These are phyloP conservation scores for Porites australiensis DNA, from an alignment of 64 coral and sea anemone species.

Conservation along the genomic window DNA sequence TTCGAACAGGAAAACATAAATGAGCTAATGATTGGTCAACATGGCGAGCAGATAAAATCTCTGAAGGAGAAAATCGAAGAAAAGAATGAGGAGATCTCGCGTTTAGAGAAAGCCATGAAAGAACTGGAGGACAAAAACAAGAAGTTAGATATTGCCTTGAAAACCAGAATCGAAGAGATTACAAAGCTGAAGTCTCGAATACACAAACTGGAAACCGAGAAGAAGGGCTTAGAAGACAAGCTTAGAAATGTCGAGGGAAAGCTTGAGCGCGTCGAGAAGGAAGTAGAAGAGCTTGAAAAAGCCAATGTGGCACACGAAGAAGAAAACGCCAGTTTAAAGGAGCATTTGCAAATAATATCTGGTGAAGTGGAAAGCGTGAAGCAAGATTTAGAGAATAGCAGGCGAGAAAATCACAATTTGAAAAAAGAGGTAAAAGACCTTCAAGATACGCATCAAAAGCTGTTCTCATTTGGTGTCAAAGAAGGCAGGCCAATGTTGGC, in stretches of 20 bases:
- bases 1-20: not conserved
- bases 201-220: conserved; percentile 37
- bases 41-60: not conserved
- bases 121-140: conserved; percentile 49
- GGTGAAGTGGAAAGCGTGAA: not conserved
- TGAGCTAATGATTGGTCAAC: not conserved
- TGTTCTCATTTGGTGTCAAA: not conserved
- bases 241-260: conserved; percentile 46
- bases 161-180: conserved; percentile 32
- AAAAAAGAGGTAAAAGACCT: conserved; percentile 38
- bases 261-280: conserved; percentile 21
- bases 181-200: conserved; percentile 39
- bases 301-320: not conserved
- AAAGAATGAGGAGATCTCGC: conserved; percentile 42
- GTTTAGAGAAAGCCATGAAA: conserved; percentile 33
- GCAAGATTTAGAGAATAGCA: conserved; percentile 9
- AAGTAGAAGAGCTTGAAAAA: conserved; percentile 15
- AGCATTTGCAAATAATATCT: not conserved
- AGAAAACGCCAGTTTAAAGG: not conserved
- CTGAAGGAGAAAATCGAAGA: conserved; percentile 28
- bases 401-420: conserved; percentile 16
- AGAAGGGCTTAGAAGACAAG: conserved; percentile 46
- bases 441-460: conserved; percentile 1
- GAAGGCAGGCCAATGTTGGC: conserved; percentile 14
- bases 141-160: conserved; percentile 24